A percentile compares a stretch with the other conserved stretches of the same genome.
phyloP scores from a whole-genome alignment of 2,113 vertebrate species.

The Ageneiosus marmoratus region DNA sequence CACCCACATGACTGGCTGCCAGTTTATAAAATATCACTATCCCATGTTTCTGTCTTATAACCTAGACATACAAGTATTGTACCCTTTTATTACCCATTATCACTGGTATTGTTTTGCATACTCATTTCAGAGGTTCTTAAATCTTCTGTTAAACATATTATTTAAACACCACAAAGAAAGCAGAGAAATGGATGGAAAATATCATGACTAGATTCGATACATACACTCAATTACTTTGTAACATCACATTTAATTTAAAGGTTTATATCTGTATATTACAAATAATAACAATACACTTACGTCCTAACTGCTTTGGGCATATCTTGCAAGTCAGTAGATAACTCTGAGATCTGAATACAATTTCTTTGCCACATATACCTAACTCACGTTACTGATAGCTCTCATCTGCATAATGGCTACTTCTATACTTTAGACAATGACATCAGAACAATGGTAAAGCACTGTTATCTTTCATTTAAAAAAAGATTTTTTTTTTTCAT shows the following conservation, averaged over 20 bases:
- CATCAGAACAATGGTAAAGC: constrained; percentile 1
- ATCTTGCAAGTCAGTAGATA: background rate
- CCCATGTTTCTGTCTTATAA: background rate
- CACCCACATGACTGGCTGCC: background rate
- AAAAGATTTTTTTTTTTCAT: background rate
- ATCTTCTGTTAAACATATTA: background rate
- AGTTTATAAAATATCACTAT: background rate
- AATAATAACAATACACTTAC: background rate
- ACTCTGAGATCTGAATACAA: background rate
- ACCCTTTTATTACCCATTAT: background rate
- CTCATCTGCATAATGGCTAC: too few relatives aligned
- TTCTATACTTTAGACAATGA: background rate
- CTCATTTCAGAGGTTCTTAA: background rate
- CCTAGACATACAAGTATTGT: background rate
- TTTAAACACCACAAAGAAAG: background rate
- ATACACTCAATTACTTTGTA: background rate
- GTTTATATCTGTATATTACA: background rate
- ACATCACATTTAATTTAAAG: background rate
- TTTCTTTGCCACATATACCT: background rate
- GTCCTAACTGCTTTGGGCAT: background rate
- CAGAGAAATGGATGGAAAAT: background rate
- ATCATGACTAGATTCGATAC: background rate
- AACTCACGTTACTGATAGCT: too few relatives aligned
- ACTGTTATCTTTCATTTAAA: background rate
- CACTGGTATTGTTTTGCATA: background rate